Percentiles rank a stretch among this genome's conserved stretches.
These are phyloP conservation scores for Megathymus violae DNA, from an alignment of 1,140 invertebrate genomes.

Conservation along the genomic window DNA sequence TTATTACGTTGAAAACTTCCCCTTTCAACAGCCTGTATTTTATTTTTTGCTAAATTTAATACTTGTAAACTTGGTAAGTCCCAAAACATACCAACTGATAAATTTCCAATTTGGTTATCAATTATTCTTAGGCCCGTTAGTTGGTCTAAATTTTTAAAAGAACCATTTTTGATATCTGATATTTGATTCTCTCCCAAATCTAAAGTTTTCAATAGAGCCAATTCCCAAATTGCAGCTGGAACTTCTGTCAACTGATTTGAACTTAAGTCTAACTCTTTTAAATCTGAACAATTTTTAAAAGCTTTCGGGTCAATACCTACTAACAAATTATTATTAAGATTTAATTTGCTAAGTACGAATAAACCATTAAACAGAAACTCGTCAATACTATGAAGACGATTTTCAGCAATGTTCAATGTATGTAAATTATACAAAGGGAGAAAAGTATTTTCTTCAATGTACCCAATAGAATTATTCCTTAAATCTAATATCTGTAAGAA, in stretches of 20 bases:
- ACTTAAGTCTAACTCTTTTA: conserved; percentile 95
- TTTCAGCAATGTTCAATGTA: conserved; percentile 93
- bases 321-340: conserved; percentile 92
- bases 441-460: conserved; percentile 94
- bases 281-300: conserved; percentile 94
- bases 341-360: conserved; percentile 92
- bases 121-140: conserved; percentile 93
- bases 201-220: conserved; percentile 92
- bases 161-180: conserved; percentile 90
- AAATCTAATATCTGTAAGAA: conserved; percentile 95
- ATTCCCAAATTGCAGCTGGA: conserved; percentile 91
- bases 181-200: conserved; percentile 95
- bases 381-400: conserved; percentile 91
- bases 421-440: conserved; percentile 93
- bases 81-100: conserved; percentile 93
- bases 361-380: conserved; percentile 93
- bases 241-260: conserved; percentile 92
- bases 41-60: conserved; percentile 94
- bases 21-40: conserved; percentile 91
- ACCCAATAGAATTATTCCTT: conserved; percentile 93
- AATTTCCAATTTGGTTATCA: conserved; percentile 93
- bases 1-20: conserved; percentile 92
- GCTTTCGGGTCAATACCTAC: conserved; percentile 90
- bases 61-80: conserved; percentile 92
- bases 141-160: conserved; percentile 92